These are phyloP conservation scores for Chanos chanos DNA, from an alignment of 2,797 vertebrate species.

Conservation along the genomic window DNA sequence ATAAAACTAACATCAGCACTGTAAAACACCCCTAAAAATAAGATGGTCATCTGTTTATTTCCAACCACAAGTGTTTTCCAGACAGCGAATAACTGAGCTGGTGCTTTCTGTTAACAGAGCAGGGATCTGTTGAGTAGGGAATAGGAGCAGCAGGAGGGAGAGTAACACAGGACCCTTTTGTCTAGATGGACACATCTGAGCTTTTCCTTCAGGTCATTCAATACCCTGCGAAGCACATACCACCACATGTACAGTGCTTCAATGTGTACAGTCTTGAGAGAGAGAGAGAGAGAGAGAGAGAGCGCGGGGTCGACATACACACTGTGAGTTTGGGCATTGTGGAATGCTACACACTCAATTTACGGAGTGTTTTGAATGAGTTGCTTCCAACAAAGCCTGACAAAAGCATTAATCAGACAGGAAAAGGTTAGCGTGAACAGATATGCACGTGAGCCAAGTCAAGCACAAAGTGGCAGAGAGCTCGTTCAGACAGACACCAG, in stretches of 20 bases:
- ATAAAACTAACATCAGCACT: constrained; percentile 31
- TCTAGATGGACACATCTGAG: constrained; percentile 65
- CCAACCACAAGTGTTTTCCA: too few relatives aligned
- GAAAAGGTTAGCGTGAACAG: constrained; percentile 59
- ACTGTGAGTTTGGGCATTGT: too few relatives aligned
- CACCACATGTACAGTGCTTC: constrained; percentile 64
- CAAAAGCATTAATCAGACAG: constrained; percentile 67
- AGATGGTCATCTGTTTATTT: too few relatives aligned
- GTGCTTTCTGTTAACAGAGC: constrained; percentile 11
- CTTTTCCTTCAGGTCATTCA: constrained; percentile 73
- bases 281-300: constrained; percentile 3
- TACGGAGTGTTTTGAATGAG: constrained; percentile 53
- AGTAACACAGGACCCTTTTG: constrained; percentile 58
- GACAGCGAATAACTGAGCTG: too few relatives aligned
- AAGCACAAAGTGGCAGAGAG: too few relatives aligned
- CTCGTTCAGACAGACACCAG: too few relatives aligned
- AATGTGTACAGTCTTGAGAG: constrained; percentile 50
- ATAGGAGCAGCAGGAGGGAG: constrained; percentile 28
- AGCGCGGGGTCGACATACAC: constrained; percentile 50
- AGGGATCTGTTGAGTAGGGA: constrained; percentile 8
- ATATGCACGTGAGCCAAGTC: constrained; percentile 52
- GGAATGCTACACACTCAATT: constrained; percentile 57
- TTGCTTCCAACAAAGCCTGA: constrained; percentile 61
- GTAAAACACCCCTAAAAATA: too few relatives aligned
- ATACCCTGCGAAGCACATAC: constrained; percentile 68